Evolutionary conservation across 2,888 invertebrate species (phyloP), one percentile per base, ranked within the genome.

Genomic region (Trissolcus brochymenae): DNA sequence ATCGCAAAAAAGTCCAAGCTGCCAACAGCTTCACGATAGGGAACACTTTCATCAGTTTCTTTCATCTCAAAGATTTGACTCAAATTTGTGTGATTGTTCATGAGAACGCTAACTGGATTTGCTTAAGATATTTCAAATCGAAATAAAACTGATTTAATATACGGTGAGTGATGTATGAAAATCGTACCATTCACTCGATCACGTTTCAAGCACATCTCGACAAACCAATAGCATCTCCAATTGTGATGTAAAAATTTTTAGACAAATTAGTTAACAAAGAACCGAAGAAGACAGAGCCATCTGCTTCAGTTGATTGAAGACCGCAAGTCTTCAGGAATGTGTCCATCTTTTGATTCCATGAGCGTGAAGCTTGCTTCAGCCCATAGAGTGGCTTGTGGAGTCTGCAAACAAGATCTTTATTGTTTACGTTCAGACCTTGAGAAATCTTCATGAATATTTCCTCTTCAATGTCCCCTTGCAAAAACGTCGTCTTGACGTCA

Each of bases 331-430:
- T 40, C 43, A 72, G 11, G 25, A 72, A 64, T 0, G 46, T n/a
- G n/a, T 64, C 53, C 9, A 64, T 43, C 17, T 73, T 66, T 4
- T 81, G 68, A 68, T 87, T 84, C 87, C 87, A 89, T 25, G 82
- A 83, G 29, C 87, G 64, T 4, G 86, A 82, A 9, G 86, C 57
- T 21, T 21, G 21, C 4, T 87, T 87, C 4, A 89, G 78, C 6
- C 88, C 88, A 78, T 89, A 88, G 11, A 89, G 51, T 17, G 82
- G 77, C 51, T 79, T 82, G 6, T 78, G 66, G 1, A 86, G 60
- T 29, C 74, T 79, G 50, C 83, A 86, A 0, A 84, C 84, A 19
- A 16, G 57, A 6, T 55, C 16, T 3, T 11, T 7, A 7, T 25
- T 40, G 17, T 54, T 9, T 21, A 66, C 17, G 1, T 14, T 19